These are phyloP conservation scores for Uria lomvia DNA, from an alignment of 2,113 vertebrate genomes.

Conservation along the genomic window DNA sequence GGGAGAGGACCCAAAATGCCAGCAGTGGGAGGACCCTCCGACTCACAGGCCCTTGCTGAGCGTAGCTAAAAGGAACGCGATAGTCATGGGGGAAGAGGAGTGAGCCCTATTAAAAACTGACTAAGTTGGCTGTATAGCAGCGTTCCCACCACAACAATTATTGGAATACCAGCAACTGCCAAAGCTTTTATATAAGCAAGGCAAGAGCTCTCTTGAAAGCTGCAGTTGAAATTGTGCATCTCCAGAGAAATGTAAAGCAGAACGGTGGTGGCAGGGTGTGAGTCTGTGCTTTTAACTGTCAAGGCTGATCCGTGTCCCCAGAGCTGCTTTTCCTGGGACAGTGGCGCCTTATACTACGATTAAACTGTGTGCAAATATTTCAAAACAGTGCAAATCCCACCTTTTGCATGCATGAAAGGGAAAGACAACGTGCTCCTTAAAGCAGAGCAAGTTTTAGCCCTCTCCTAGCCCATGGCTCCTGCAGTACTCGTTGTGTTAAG, in stretches of 20 bases:
- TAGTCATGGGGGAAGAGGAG: neutral
- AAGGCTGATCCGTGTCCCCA: neutral
- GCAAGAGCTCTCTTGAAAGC: neutral
- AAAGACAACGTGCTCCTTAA: neutral
- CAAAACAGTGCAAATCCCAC: neutral
- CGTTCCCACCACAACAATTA: neutral
- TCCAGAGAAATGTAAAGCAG: neutral
- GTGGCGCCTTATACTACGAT: neutral
- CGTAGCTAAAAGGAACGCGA: neutral
- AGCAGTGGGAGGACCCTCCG: neutral
- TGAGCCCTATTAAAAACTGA: neutral
- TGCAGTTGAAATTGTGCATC: neutral
- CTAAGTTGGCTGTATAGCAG: neutral
- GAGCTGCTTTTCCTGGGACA: neutral
- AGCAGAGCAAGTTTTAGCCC: neutral
- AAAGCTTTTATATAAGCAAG: neutral
- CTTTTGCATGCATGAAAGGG: neutral
- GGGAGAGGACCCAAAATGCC: neutral
- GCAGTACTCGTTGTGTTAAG: accelerated
- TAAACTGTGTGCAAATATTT: neutral
- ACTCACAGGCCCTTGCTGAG: neutral
- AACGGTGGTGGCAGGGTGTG: neutral
- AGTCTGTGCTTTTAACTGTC: neutral
- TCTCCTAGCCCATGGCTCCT: neutral
- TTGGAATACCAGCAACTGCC: neutral